Evolutionary conservation across 2,113 vertebrate species (phyloP).

Genomic region (Colinus virginianus): DNA sequence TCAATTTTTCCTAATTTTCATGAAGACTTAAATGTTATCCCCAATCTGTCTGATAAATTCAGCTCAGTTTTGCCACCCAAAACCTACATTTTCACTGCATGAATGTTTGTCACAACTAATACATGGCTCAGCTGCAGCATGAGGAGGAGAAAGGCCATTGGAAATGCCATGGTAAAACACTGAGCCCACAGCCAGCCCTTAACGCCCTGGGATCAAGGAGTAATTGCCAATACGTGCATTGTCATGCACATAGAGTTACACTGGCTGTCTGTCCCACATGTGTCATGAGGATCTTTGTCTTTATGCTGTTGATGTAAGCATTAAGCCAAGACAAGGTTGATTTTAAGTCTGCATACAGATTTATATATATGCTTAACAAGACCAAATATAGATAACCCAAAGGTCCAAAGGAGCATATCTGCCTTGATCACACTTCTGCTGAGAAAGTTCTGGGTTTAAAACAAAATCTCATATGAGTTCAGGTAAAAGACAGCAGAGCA

Average conservation of each 20-base stretch:
- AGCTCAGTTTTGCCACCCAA: neutral
- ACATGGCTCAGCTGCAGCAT: accelerated
- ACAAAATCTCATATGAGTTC: neutral
- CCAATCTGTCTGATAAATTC: neutral
- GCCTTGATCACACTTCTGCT: accelerated
- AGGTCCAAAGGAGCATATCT: accelerated
- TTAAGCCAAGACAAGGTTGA: neutral
- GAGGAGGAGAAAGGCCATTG: neutral
- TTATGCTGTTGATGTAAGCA: neutral
- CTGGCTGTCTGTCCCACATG: accelerated
- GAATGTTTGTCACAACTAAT: neutral
- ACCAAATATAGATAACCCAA: accelerated
- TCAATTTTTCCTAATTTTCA: neutral
- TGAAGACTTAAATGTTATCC: neutral
- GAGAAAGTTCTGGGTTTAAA: neutral
- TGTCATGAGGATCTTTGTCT: neutral
- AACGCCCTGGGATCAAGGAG: neutral
- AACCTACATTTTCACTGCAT: neutral
- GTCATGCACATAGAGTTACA: accelerated
- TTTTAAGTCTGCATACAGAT: neutral
- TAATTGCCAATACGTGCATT: accelerated
- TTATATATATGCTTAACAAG: neutral
- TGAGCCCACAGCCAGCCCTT: accelerated
- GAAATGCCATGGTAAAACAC: neutral
- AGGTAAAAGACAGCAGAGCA: accelerated